Evolutionary conservation across 1,140 invertebrate genomes (phyloP).

Genomic region (Zaprionus gabonicus): DNA sequence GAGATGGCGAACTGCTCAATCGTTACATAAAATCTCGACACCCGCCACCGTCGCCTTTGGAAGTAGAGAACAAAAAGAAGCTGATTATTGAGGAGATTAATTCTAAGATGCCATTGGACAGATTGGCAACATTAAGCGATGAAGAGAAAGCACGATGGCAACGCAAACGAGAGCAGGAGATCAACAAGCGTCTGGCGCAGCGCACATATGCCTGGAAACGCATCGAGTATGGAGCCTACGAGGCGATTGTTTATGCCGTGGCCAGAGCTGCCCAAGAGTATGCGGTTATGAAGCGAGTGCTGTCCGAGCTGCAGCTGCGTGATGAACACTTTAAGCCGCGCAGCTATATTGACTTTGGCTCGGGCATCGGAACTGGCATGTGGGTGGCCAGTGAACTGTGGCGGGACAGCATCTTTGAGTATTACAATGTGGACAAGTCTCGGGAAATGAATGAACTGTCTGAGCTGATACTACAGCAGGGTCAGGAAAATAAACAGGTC

Average conservation of each 20-base stretch:
- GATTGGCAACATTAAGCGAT: conserved; percentile 55
- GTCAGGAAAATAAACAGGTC: conserved; percentile 86
- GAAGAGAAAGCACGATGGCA: conserved; percentile 72
- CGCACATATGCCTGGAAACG: conserved; percentile 89
- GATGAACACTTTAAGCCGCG: conserved; percentile 89
- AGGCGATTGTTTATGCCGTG: conserved; percentile 89
- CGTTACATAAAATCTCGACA: conserved; percentile 87
- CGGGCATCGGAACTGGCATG: conserved; percentile 92
- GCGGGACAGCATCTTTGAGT: conserved; percentile 90
- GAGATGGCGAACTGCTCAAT: conserved; percentile 86
- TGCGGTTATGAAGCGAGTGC: conserved; percentile 89
- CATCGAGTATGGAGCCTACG: conserved; percentile 88
- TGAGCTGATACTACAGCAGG: conserved; percentile 88
- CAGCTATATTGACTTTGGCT: conserved; percentile 95
- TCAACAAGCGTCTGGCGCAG: conserved; percentile 84
- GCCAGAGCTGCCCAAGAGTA: conserved; percentile 90
- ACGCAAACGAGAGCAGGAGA: conserved; percentile 76
- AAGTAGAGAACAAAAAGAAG: conserved; percentile 85
- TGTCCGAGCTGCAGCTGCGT: conserved; percentile 89
- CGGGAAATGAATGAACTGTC: conserved; percentile 92
- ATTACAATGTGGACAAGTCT: conserved; percentile 93
- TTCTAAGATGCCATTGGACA: conserved; percentile 70
- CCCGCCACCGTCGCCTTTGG: conserved; percentile 87
- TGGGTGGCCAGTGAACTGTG: conserved; percentile 92
- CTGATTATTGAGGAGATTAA: conserved; percentile 70